Percentiles rank a stretch among this genome's conserved stretches.
phyloP scores from a whole-genome alignment of 2,888 invertebrate genomes.

The Ornithoptera alexandrae region DNA sequence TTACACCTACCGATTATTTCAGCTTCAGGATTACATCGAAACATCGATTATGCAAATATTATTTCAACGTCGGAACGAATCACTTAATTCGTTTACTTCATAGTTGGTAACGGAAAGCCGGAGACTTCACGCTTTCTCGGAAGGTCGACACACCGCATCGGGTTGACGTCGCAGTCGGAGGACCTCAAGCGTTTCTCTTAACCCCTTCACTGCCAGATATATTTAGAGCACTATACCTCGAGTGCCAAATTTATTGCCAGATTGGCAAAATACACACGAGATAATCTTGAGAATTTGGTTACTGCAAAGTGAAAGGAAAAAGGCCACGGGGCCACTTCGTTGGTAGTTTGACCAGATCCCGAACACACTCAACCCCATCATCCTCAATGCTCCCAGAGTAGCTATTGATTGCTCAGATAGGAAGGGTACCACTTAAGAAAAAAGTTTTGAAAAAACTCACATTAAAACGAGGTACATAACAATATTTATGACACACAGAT shows the following conservation, averaged over 20 bases:
- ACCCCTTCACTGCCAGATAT: slow-evolving; percentile 13
- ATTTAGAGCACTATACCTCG: background rate
- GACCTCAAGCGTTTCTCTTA: slow-evolving; percentile 37
- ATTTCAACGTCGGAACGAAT: slow-evolving; percentile 24
- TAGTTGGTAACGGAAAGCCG: slow-evolving; percentile 34
- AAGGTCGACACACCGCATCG: slow-evolving; percentile 45
- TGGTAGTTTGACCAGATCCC: too few relatives aligned
- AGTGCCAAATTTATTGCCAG: background rate
- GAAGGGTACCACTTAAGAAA: too few relatives aligned
- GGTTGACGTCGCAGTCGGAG: slow-evolving; percentile 11
- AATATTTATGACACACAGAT: too few relatives aligned
- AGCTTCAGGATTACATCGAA: slow-evolving; percentile 12
- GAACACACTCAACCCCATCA: too few relatives aligned
- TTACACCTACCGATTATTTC: background rate
- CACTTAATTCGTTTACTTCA: slow-evolving; percentile 34
- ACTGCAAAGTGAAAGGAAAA: too few relatives aligned
- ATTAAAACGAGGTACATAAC: too few relatives aligned
- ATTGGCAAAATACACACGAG: background rate
- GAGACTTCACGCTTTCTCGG: slow-evolving; percentile 57
- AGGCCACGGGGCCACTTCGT: too few relatives aligned
- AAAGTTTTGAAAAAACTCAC: too few relatives aligned
- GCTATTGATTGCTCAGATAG: too few relatives aligned
- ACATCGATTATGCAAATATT: slow-evolving; percentile 23
- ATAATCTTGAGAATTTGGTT: too few relatives aligned
- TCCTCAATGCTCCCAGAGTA: too few relatives aligned